Base-by-base conservation (phyloP, 2,797 vertebrate species). In the Dendrocincla fuliginosa region DNA sequence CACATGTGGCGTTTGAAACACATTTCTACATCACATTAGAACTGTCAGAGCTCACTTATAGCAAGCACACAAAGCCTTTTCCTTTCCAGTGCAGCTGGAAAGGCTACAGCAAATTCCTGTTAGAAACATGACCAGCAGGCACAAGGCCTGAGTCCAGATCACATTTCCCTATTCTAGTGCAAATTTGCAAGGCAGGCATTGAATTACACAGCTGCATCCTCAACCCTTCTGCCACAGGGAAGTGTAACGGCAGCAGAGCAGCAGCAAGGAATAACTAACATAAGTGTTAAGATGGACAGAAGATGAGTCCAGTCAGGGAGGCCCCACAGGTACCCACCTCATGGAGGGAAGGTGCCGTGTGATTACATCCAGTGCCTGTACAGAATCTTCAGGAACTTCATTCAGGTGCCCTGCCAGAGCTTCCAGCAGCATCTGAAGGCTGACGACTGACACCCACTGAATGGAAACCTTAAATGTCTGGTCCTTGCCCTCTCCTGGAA, bases 391-490 rank as follows among this genome's bases (percentile, higher is more conserved):
- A 0, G 99, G 99, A 90, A 99, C 99, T 98, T 99, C 99, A 75
- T 99, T 99, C 57, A 99, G 96, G 97, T 99, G 99, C 55, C 99
- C 99, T 2, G 99, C 98, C 92, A 99, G 97, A 63, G 99, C 99
- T 94, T 99, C 99, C 97, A 99, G 96, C 81, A 99, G 98, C 98
- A 99, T 97, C 98, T 99, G 99, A 89, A 99, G 99, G 96, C 99
- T 99, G 87, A 99, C 99, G 23, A 99, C 99, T 2, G 99, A 99
- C 94, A 99, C 99, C 99, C 99, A 99, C 96, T 99, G 99, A 97
- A 99, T 98, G 60, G 99, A 99, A 84, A 99, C 99, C 97, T 99
- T 99, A 92, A 99, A 99, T 2, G 99, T 99, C 98, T 99, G 99
- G 96, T 99, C 99, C 96, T 99, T 99, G 78, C 99, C 99, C 96